Base-by-base conservation (phyloP, 2,113 vertebrate species). In the Elaphurus davidianus region DNA sequence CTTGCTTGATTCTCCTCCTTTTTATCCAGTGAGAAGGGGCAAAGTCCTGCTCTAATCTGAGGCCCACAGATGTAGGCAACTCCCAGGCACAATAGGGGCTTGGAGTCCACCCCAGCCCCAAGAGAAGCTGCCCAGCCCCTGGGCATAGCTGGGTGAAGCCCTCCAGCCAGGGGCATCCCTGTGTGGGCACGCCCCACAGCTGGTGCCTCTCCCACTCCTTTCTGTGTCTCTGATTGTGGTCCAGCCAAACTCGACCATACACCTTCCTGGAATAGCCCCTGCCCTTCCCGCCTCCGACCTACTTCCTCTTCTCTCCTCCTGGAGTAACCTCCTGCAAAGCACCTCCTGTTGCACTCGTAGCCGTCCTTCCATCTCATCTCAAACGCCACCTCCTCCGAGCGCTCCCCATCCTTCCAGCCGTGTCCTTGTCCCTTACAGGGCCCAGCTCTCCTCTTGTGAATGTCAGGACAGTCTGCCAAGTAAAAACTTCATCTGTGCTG, bases 341-440 rank as follows among this genome's bases (percentile, higher is more conserved):
- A 7, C 76, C 85, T 87, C 78, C 76, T 92, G 54, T 64, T 54
- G 96, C 84, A 76, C 94, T 19, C 17, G 47, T 54, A 83, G 45
- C 45, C 1, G 0, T 30, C 64, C 78, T 27, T 57, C 59, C 0
- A 0, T 78, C 82, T 82, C 50, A 25, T 87, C 86, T 79, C 92
- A 59, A 71, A 71, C 12, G 76, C 57, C 28, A 28, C 36, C 74
- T 71, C 74, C 55, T 47, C n/a, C 1, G 1, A 0, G 13, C 40
- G 6, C 47, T 40, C 47, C 12, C 60, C 17, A 17, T 67, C 7
- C 30, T 19, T 59, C 52, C 13, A 4, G 4, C 17, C 1, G 1
- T 12, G 47, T 17, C n/a, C 36, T 21, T 17, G 6, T 15, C 28
- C n/a, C 9, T 27, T 1, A 2, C 85, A 33, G 2, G 0, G 12